Evolutionary conservation across 2,113 vertebrate species (phyloP).

Genomic region (Ageneiosus marmoratus): DNA sequence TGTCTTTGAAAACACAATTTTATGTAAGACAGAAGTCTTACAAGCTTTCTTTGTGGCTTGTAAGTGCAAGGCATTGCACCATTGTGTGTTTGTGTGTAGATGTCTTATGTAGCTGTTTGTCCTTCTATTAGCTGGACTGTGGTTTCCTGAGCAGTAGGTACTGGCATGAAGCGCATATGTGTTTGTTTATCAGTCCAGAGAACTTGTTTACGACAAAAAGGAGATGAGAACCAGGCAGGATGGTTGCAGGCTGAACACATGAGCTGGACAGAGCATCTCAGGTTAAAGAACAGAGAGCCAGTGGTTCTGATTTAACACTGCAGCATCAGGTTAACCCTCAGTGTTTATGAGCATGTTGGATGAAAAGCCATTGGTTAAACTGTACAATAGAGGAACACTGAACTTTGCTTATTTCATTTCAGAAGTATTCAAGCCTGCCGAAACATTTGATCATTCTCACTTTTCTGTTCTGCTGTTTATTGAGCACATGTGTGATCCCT

Average conservation of each 20-base stretch:
- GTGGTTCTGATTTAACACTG: not conserved
- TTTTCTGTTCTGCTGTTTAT: conserved; percentile 25
- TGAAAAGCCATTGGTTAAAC: not conserved
- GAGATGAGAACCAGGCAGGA: conserved; percentile 44
- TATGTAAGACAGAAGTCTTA: not conserved
- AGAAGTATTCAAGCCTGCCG: not conserved
- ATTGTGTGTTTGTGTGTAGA: not conserved
- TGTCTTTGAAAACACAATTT: not conserved
- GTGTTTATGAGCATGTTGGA: not conserved
- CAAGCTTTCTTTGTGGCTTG: not conserved
- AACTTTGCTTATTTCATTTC: not conserved
- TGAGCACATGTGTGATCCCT: conserved; percentile 54
- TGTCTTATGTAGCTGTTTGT: conserved; percentile 14
- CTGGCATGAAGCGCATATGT: conserved; percentile 30
- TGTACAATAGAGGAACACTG: not conserved
- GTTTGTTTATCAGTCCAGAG: conserved; percentile 42
- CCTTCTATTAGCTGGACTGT: conserved; percentile 21
- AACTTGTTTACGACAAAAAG: conserved; percentile 35
- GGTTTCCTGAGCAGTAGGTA: conserved; percentile 33
- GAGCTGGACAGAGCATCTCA: not conserved
- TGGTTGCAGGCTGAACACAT: conserved; percentile 14
- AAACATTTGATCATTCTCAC: conserved; percentile 30
- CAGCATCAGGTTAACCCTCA: not conserved
- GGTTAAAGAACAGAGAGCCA: not conserved
- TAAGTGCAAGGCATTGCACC: not conserved